These are phyloP conservation scores for Melanotaenia boesemani DNA, from an alignment of 2,797 vertebrate genomes.

Conservation along the genomic window DNA sequence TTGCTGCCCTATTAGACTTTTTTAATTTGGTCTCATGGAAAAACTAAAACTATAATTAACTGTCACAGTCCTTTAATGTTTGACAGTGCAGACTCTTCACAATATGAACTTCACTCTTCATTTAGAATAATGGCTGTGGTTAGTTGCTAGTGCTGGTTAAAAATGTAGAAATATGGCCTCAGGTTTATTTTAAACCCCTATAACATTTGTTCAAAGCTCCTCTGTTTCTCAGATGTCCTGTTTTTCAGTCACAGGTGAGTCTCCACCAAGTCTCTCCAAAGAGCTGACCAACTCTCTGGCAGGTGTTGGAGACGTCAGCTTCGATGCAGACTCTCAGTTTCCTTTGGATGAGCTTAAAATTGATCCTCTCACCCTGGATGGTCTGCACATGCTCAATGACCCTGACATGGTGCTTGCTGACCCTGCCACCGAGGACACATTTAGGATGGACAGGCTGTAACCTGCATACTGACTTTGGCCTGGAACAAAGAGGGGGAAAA, in stretches of 20 bases:
- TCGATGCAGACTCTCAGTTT: conserved; percentile 97
- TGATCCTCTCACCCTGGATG: conserved; percentile 96
- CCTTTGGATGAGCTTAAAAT: conserved; percentile 99
- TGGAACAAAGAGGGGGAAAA: conserved; percentile 36
- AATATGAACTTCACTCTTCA: too few relatives aligned
- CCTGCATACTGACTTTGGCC: conserved; percentile 26
- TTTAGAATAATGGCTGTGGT: not conserved
- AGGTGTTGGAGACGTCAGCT: conserved; percentile 93
- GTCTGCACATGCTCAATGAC: conserved; percentile 98
- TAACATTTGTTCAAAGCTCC: not conserved
- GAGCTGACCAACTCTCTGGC: conserved; percentile 95
- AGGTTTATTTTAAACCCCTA: not conserved
- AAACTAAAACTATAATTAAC: not conserved
- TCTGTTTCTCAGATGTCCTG: conserved; percentile 31
- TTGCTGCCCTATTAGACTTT: too few relatives aligned
- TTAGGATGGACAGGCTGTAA: conserved; percentile 99
- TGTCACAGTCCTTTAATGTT: not conserved
- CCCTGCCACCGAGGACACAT: conserved; percentile 98
- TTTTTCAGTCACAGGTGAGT: conserved; percentile 88
- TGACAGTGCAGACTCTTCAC: not conserved
- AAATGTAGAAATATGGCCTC: not conserved
- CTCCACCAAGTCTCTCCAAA: conserved; percentile 98
- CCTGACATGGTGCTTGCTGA: conserved; percentile 98
- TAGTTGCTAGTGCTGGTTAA: not conserved
- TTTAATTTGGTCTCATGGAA: not conserved